Base-by-base conservation (phyloP, 2,113 vertebrate species). In the Holacanthus passer region DNA sequence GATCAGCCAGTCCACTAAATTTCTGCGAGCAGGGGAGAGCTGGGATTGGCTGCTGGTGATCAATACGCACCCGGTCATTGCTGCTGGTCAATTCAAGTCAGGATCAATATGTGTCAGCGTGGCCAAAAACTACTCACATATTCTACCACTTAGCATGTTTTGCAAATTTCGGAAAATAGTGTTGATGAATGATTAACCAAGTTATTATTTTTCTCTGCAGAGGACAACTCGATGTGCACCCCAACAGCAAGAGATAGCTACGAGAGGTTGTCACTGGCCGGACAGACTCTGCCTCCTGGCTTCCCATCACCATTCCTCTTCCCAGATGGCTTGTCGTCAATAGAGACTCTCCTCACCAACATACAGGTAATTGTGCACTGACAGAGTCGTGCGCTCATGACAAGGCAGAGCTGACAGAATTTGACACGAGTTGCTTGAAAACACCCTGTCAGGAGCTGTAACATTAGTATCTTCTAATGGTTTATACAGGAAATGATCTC, bases 321-420 rank as follows among this genome's bases (percentile, higher is more conserved):
- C 92, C 98, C 98, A 78, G 98, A 99, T 79, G 98, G 98, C 85
- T 69, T 99, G 91, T 99, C 98, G 82, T 99, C 98, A 90, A 99
- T 99, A 97, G 98, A 99, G 96, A 99, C 98, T 59, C 97, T 99
- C 76, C 97, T 99, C 94, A 99, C 98, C 92, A 99, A 99, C 92
- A 99, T 99, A 93, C 98, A 94, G 93, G 93, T 94, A 91, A n/a
- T 3, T 10, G 45, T 62, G 35, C 24, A 14, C 14, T 19, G 45
- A 62, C 24, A 13, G n/a, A 39, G 32, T 16, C 59, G 20, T 47
- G 29, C 7, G 32, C 13, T 35, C 14, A 2, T 43, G 41, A 10
- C 19, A 16, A 29, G 29, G 24, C 12, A 19, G 17, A 41, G 29
- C 48, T 17, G 16, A 32, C 37, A n/a, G 16, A 19, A 29, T 37